Conservation (phyloP, 1,140 invertebrate species). For the Melipona quadrifasciata region DNA sequence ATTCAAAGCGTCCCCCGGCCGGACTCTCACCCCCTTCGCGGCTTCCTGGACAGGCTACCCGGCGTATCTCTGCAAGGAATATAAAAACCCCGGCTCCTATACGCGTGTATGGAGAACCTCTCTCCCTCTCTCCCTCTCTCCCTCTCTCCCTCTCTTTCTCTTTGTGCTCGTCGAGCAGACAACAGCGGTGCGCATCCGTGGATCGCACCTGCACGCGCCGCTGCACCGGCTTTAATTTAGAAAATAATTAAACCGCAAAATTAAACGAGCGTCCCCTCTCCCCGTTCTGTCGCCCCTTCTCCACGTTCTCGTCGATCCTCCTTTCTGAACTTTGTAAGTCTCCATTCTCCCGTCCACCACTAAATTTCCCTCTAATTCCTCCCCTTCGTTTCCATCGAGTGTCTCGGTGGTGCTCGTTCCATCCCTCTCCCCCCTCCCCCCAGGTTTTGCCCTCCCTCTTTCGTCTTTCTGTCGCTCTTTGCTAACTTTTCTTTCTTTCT, state of each 20-base stretch:
- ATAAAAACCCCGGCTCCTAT: constrained; percentile 61
- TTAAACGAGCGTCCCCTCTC: constrained; percentile 61
- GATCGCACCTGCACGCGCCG: constrained; percentile 4
- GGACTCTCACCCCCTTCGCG: constrained; percentile 45
- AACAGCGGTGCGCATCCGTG: background rate
- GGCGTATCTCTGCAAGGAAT: constrained; percentile 71
- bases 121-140: background rate
- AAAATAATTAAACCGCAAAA: constrained; percentile 79
- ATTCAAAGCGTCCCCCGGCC: constrained; percentile 63
- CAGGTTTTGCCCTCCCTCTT: background rate
- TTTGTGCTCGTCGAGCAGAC: background rate
- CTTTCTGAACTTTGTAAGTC: constrained; percentile 15
- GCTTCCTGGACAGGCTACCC: constrained; percentile 48
- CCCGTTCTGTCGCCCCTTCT: background rate
- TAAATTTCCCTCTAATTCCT: constrained; percentile 14
- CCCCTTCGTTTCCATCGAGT: constrained; percentile 20
- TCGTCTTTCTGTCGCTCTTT: background rate
- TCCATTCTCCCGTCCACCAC: background rate
- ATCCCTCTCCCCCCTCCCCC: background rate
- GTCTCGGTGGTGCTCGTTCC: background rate
- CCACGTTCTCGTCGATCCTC: background rate
- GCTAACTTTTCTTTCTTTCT: background rate
- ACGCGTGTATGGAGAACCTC: constrained; percentile 18
- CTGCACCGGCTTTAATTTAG: constrained; percentile 73
- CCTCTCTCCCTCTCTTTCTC: accelerated